A percentile compares a stretch with the other conserved stretches of the same genome.
Conservation (phyloP, 1,140 invertebrate species). For the Tetragnatha versicolor region DNA sequence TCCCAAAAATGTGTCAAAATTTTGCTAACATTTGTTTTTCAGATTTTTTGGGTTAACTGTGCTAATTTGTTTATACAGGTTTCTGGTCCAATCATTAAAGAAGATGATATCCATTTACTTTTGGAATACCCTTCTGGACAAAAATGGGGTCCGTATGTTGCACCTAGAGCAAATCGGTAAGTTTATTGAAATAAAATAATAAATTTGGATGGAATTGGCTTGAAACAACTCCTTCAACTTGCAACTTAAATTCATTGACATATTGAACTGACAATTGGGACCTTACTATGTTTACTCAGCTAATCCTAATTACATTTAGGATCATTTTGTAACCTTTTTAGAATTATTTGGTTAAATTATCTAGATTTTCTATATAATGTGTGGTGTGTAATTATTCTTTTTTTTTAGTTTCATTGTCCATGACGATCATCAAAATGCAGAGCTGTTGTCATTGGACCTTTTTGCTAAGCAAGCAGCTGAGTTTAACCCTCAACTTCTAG, state of each 20-base stretch:
- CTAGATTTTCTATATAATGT: no score
- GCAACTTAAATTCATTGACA: no score
- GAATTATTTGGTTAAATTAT: no score
- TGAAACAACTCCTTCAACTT: no score
- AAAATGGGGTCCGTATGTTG: slow-evolving; percentile 76
- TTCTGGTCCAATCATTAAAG: slow-evolving; percentile 70
- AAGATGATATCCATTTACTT: slow-evolving; percentile 84
- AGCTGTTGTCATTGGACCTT: slow-evolving; percentile 76
- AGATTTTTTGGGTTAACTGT: no score
- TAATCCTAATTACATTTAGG: neutral
- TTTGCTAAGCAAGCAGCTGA: slow-evolving; percentile 72
- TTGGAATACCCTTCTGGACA: slow-evolving; percentile 81
- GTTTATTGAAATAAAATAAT: neutral
- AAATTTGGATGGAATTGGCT: no score
- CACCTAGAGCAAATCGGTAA: slow-evolving; percentile 81
- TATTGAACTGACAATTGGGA: no score
- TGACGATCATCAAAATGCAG: slow-evolving; percentile 82
- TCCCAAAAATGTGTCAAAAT: no score
- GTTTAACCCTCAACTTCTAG: slow-evolving; percentile 77
- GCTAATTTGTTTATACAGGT: no score
- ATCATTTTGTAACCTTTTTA: neutral
- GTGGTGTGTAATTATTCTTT: slow-evolving; percentile 4
- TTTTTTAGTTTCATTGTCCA: slow-evolving; percentile 78
- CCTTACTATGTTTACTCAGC: no score
- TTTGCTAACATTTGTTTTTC: no score